A percentile compares a stretch with the other conserved stretches of the same genome.
phyloP scores from a whole-genome alignment of 2,113 vertebrate genomes.

The Apaloderma vittatum region DNA sequence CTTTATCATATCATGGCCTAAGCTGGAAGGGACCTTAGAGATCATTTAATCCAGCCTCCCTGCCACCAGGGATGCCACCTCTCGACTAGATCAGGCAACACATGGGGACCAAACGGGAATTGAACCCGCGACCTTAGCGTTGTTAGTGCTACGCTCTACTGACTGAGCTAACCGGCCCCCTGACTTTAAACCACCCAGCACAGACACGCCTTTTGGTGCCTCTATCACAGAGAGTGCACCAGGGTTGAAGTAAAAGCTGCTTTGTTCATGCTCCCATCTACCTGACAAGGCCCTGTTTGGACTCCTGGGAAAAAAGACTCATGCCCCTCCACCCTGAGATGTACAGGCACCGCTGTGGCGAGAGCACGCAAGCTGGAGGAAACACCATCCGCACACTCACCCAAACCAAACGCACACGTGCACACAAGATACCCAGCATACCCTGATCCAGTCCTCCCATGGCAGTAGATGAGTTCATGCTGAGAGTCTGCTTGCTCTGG shows the following conservation, averaged over 20 bases:
- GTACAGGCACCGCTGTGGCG: accelerated
- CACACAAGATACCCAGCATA: background rate
- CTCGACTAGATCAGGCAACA: too few species aligned
- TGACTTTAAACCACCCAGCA: background rate
- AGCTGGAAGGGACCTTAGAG: too few species aligned
- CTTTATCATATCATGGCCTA: too few species aligned
- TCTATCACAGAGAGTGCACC: accelerated
- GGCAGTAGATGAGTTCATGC: constrained; percentile 75
- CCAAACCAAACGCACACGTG: background rate
- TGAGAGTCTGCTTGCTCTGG: constrained; percentile 80
- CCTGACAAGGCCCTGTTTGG: background rate
- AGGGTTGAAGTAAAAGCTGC: background rate
- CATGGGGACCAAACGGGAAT: too few species aligned
- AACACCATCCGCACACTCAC: background rate
- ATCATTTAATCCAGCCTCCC: too few species aligned
- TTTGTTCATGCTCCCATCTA: background rate
- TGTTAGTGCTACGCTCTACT: too few species aligned
- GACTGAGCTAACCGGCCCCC: too few species aligned
- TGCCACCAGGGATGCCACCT: too few species aligned
- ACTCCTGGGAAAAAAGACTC: background rate
- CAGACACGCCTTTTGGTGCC: background rate
- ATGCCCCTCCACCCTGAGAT: too few species aligned
- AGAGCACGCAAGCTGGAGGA: background rate
- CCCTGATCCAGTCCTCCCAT: constrained; percentile 81
- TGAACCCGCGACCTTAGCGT: too few species aligned